Percentiles rank a stretch among this genome's conserved stretches.
phyloP scores from a whole-genome alignment of 2,797 vertebrate genomes.

The Tadarida brasiliensis region DNA sequence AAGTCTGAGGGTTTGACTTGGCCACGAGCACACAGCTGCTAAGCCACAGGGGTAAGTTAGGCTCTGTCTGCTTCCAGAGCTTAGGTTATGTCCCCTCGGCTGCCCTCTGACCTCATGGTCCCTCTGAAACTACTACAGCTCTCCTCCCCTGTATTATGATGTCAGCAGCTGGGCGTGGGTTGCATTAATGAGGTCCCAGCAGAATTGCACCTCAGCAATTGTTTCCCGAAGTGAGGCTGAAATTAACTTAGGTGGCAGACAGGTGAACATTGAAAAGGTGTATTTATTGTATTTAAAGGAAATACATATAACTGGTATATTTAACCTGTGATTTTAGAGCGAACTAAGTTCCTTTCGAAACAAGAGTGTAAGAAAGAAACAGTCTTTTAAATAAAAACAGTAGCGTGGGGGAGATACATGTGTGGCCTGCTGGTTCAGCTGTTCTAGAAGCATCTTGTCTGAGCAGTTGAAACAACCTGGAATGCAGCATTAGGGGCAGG shows the following conservation, averaged over 20 bases:
- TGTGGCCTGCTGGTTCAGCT: background rate
- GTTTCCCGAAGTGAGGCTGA: background rate
- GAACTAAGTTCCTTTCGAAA: conserved; percentile 26
- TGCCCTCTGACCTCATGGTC: background rate
- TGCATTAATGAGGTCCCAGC: background rate
- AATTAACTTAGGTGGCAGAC: background rate
- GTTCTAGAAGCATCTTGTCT: background rate
- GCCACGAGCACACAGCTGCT: background rate
- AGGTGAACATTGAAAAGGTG: background rate
- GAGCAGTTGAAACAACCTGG: background rate
- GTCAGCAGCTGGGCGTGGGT: too few species aligned
- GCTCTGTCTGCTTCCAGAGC: background rate
- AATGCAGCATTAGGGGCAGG: background rate
- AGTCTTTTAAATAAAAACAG: conserved; percentile 23
- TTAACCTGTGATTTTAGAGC: conserved; percentile 22
- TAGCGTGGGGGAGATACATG: accelerated
- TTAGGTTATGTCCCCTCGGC: accelerated
- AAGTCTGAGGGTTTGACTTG: background rate
- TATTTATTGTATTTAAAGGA: conserved; percentile 51
- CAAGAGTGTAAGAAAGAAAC: background rate
- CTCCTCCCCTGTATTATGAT: background rate
- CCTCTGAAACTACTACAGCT: accelerated
- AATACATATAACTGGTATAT: background rate
- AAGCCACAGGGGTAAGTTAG: background rate
- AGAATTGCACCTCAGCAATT: background rate